phyloP scores from a whole-genome alignment of 2,888 invertebrate genomes.

The Ennomos quercinarius region DNA sequence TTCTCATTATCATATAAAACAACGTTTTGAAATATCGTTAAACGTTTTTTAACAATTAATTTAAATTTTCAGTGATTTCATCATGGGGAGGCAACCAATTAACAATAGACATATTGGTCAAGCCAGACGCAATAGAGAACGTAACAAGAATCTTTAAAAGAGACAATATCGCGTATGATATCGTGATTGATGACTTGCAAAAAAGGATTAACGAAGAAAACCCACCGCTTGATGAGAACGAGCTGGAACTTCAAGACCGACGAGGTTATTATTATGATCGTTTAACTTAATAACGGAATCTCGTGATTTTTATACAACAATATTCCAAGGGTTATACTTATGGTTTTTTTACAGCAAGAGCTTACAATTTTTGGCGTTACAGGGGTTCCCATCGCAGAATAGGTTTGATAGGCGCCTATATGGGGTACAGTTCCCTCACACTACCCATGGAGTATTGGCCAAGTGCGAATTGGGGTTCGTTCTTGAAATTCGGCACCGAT shows the following conservation, averaged over 20 bases:
- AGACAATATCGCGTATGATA: slow-evolving; percentile 87
- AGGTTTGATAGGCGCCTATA: slow-evolving; percentile 76
- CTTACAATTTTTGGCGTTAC: slow-evolving; percentile 86
- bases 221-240: slow-evolving; percentile 88
- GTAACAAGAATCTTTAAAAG: slow-evolving; percentile 87
- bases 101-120: slow-evolving; percentile 89
- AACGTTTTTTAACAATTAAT: background rate
- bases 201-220: slow-evolving; percentile 92
- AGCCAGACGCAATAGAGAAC: slow-evolving; percentile 86
- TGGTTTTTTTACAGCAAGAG: slow-evolving; percentile 84
- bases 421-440: slow-evolving; percentile 84
- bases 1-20: background rate
- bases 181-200: slow-evolving; percentile 92
- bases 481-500: slow-evolving; percentile 64
- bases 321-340: slow-evolving; percentile 72
- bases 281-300: background rate
- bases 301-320: slow-evolving; percentile 41
- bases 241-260: slow-evolving; percentile 88
- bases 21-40: background rate
- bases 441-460: slow-evolving; percentile 86
- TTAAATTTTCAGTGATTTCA: slow-evolving; percentile 80
- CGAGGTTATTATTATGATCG: slow-evolving; percentile 81
- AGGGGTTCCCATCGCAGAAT: slow-evolving; percentile 75
- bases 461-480: slow-evolving; percentile 87
- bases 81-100: slow-evolving; percentile 88